Evolutionary conservation across 1,140 invertebrate genomes (phyloP), one percentile per base, ranked within the genome.

Genomic region (Tetragonula clypearis): DNA sequence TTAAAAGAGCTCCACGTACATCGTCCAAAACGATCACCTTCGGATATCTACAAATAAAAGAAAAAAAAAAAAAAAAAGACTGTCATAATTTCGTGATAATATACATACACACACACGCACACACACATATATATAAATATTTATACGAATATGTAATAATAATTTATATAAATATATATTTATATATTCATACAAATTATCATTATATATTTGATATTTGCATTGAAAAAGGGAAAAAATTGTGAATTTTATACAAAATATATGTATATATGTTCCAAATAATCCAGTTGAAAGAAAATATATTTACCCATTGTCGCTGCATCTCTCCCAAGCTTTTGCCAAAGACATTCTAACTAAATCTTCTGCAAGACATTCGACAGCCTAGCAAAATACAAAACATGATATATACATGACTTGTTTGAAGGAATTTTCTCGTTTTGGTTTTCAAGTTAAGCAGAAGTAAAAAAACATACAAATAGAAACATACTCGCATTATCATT

Each of bases 281-380:
- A 88, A 8, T 41, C 17, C 65, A 1, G 2, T 49, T 41, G 3
- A 68, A 53, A 69, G 65, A 69, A 79, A 19, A 66, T 65, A 71
- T 69, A 81, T 84, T 84, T 92, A 90, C 82, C 69, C 88, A 75
- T 90, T 83, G 69, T 87, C 81, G 55, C 71, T 90, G 11, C 68
- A 91, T 84, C 91, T 93, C 81, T 94, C 92, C 86, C 92, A 87
- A 65, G 93, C 91, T 88, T 91, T 91, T n/a, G 93, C 89, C 74
- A 93, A 87, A 56, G 94, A 91, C 21, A 88, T 84, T 88, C 94
- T 88, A 23, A 91, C 21, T 15, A 95, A 77, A 84, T 95, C 93
- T 26, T 93, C 91, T 6, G 93, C 80, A 0, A 95, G 91, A 88
- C 92, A 94, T 86, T 93, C 84, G 11, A 94, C 56, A 78, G 91